Conservation (phyloP, 1,140 invertebrate species). For the Mactra quadrangularis region DNA sequence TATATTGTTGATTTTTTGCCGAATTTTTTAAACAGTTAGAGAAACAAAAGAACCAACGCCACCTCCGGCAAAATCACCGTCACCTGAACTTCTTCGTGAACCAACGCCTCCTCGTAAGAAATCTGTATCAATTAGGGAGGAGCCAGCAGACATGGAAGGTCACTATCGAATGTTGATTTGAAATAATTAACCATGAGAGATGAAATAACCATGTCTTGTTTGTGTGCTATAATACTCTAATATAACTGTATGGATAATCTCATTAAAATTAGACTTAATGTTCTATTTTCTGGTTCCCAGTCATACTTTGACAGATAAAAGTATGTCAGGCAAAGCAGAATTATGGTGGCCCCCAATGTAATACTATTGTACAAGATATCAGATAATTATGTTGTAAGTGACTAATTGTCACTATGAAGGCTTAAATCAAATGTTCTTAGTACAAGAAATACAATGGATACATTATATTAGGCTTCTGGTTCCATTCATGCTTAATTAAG, state of each 20-base stretch:
- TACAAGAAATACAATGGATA: too few species aligned
- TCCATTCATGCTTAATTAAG: too few species aligned
- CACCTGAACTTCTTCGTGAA: not conserved
- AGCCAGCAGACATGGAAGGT: slow-evolving; percentile 15
- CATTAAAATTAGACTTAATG: not conserved
- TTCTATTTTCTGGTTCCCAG: not conserved
- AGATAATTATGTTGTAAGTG: too few species aligned
- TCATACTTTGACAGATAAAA: not conserved
- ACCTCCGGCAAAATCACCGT: not conserved
- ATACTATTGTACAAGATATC: too few species aligned
- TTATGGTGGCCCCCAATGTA: too few species aligned
- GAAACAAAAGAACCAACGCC: slow-evolving; percentile 4
- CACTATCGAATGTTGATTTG: not conserved
- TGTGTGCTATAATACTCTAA: not conserved
- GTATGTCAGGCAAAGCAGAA: too few species aligned
- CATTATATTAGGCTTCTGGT: too few species aligned
- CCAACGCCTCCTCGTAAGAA: not conserved
- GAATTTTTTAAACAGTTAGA: not conserved
- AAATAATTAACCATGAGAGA: not conserved
- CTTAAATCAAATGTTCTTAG: too few species aligned
- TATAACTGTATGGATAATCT: not conserved
- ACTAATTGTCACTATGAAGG: too few species aligned
- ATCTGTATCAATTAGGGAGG: slow-evolving; percentile 15
- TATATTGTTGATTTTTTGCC: not conserved
- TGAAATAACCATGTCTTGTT: not conserved